Evolutionary conservation across 53 echinoderm and acorn worm species (phyloP).

Genomic region (Holothuria leucospilota): DNA sequence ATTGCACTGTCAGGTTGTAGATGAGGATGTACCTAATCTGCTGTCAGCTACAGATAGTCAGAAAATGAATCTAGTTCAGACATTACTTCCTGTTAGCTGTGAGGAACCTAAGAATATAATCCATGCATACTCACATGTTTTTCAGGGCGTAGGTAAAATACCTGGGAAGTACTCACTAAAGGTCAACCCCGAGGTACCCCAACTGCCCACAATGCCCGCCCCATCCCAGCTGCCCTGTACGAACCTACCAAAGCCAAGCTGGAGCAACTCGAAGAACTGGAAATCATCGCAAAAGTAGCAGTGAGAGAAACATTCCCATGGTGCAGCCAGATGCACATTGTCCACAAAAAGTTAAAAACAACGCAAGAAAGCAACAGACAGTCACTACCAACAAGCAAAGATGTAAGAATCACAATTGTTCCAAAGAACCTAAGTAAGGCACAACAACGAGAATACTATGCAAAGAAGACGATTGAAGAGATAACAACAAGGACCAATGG

Average conservation of each 20-base stretch:
- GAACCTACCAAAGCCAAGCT: conserved; percentile 3
- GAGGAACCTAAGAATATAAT: neutral
- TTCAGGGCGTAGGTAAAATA: neutral
- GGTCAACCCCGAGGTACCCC: too few relatives aligned
- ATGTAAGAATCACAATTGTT: conserved; percentile 7
- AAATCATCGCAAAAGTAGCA: conserved; percentile 15
- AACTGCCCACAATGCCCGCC: conserved; percentile 7
- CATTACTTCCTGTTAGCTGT: neutral
- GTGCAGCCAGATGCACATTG: conserved; percentile 19
- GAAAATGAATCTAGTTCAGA: neutral
- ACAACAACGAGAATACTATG: neutral
- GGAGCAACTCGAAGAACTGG: neutral
- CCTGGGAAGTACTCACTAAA: neutral
- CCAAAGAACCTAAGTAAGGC: neutral
- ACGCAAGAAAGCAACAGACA: neutral
- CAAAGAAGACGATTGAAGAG: neutral
- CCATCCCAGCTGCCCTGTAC: neutral
- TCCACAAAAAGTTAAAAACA: neutral
- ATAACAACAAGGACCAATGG: neutral
- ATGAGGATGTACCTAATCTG: conserved; percentile 11
- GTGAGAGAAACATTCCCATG: conserved; percentile 3
- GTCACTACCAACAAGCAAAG: neutral
- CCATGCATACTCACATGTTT: neutral
- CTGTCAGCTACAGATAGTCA: conserved; percentile 5
- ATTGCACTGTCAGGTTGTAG: conserved; percentile 28